These are phyloP conservation scores for Smutsia temminckii DNA, from an alignment of 2,797 vertebrate species.

Conservation along the genomic window DNA sequence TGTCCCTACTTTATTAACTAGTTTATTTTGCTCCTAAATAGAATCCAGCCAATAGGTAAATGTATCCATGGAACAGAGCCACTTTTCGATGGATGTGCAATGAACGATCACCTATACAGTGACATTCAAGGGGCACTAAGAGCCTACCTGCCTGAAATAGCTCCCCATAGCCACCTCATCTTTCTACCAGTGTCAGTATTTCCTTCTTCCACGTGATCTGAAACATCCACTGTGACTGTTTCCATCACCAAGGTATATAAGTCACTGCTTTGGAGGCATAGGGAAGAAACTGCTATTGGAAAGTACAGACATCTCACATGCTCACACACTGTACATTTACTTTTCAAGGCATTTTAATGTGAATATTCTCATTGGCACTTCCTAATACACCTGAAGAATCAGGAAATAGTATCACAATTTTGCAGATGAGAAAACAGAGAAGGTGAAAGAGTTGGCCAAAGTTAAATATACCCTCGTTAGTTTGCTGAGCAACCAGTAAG, in stretches of 20 bases:
- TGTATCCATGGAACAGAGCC: background rate
- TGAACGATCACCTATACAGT: background rate
- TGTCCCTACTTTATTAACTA: background rate
- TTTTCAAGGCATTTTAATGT: background rate
- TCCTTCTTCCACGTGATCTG: background rate
- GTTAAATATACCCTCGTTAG: background rate
- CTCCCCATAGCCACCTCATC: background rate
- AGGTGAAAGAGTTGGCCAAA: background rate
- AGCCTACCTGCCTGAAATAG: background rate
- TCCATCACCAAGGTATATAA: background rate
- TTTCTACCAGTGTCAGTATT: background rate
- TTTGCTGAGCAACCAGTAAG: background rate
- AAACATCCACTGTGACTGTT: background rate
- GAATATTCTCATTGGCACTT: background rate
- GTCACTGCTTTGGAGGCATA: background rate
- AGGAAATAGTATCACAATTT: background rate
- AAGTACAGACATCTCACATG: background rate
- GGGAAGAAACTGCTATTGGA: background rate
- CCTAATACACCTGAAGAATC: background rate
- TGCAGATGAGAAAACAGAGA: background rate
- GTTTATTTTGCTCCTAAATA: conserved; percentile 8
- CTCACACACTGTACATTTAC: background rate
- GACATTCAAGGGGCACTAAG: background rate
- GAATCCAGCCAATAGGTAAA: background rate
- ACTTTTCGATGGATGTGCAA: background rate